Percentiles rank a stretch among this genome's conserved stretches.
Evolutionary conservation across 2,888 invertebrate species (phyloP).

Genomic region (Reticulitermes lucifugus): DNA sequence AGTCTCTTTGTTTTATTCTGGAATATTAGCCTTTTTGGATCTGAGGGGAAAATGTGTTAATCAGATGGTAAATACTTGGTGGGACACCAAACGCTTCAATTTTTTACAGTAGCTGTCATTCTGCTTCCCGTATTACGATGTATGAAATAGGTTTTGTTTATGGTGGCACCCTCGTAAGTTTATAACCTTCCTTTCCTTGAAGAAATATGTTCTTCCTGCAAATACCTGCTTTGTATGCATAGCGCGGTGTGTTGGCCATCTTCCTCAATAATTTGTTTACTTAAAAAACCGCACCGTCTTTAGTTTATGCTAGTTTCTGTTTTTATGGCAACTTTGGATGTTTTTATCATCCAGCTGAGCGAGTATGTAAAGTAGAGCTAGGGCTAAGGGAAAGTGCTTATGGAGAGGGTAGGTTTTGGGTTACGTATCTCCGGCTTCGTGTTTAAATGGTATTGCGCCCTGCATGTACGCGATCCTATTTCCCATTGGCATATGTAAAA

Average conservation of each 20-base stretch:
- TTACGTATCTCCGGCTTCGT: neutral
- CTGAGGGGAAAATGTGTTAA: too few species aligned
- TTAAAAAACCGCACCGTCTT: neutral
- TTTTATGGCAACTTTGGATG: neutral
- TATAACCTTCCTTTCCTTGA: neutral
- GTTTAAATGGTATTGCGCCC: neutral
- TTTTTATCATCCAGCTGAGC: neutral
- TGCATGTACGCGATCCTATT: neutral
- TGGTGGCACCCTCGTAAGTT: neutral
- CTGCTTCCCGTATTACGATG: neutral
- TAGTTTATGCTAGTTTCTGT: neutral
- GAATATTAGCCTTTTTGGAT: too few species aligned
- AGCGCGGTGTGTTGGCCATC: neutral
- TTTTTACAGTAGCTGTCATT: neutral
- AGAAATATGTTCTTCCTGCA: neutral
- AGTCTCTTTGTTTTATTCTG: too few species aligned
- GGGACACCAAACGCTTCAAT: neutral
- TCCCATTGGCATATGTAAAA: too few species aligned
- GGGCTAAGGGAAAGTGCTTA: neutral
- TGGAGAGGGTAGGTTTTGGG: neutral
- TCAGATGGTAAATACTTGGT: too few species aligned
- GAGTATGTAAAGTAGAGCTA: neutral
- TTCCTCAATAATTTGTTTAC: neutral
- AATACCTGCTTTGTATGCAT: neutral
- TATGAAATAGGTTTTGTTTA: constrained; percentile 1